Percentiles rank a stretch among this genome's conserved stretches.
Evolutionary conservation across 2,797 vertebrate genomes (phyloP).

Genomic region (Rallus crepitans): DNA sequence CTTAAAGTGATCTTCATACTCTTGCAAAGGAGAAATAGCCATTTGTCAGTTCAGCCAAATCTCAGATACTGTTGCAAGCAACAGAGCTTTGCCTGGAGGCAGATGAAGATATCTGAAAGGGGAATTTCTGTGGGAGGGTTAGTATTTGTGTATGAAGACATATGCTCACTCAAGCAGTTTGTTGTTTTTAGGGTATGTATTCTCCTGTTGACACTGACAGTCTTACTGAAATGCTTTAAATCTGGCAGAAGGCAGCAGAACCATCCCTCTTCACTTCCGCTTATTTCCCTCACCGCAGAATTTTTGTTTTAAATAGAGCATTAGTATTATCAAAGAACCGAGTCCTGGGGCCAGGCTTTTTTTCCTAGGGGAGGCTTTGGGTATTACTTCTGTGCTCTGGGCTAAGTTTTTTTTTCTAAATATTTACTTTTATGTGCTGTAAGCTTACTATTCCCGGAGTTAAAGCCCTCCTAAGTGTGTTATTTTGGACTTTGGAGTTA

Average conservation of each 20-base stretch:
- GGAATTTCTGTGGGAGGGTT: conserved; percentile 59
- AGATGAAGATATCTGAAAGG: conserved; percentile 29
- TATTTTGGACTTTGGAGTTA: background rate
- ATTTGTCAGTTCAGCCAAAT: conserved; percentile 49
- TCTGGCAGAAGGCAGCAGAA: conserved; percentile 31
- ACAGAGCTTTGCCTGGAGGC: conserved; percentile 50
- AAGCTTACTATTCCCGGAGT: background rate
- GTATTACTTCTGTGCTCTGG: background rate
- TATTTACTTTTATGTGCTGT: background rate
- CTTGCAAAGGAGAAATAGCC: conserved; percentile 47
- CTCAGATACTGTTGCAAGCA: conserved; percentile 23
- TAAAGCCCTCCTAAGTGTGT: background rate
- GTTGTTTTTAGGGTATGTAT: conserved; percentile 27
- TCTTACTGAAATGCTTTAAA: conserved; percentile 8
- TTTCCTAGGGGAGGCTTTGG: background rate
- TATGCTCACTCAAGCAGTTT: conserved; percentile 45
- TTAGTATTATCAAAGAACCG: conserved; percentile 7
- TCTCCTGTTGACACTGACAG: conserved; percentile 47
- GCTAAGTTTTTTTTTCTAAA: background rate
- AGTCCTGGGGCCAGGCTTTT: background rate
- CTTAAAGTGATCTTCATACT: conserved; percentile 2
- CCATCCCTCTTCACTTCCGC: background rate
- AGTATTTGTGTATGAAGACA: conserved; percentile 51
- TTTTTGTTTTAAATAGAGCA: background rate
- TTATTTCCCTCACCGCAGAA: background rate